phyloP scores from a whole-genome alignment of 2,888 invertebrate species.

The Bhutanitis thaidina region DNA sequence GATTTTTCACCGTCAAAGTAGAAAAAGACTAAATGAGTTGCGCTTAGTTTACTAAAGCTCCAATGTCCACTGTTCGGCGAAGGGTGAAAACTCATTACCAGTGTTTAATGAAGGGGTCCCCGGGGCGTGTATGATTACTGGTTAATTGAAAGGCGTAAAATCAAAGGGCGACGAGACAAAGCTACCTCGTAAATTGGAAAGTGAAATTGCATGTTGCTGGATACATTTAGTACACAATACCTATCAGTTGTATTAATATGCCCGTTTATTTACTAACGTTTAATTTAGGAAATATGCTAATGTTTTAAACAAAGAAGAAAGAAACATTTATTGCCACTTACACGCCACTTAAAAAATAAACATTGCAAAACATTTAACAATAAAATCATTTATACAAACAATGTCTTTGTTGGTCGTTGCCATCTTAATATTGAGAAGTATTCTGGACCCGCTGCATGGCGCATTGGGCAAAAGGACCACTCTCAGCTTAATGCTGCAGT shows the following conservation, averaged over 20 bases:
- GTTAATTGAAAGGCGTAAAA: slow-evolving; percentile 76
- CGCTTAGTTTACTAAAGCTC: slow-evolving; percentile 52
- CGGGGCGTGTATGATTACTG: slow-evolving; percentile 75
- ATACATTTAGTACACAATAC: slow-evolving; percentile 15
- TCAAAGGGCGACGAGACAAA: slow-evolving; percentile 63
- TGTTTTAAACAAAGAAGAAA: too few species aligned
- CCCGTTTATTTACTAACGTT: neutral
- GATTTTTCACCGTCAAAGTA: slow-evolving; percentile 34
- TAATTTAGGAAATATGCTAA: too few species aligned
- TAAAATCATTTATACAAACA: too few species aligned
- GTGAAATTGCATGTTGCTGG: slow-evolving; percentile 30
- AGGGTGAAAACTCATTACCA: slow-evolving; percentile 78
- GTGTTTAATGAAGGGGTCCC: slow-evolving; percentile 74
- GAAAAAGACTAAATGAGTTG: slow-evolving; percentile 58
- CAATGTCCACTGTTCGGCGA: slow-evolving; percentile 70
- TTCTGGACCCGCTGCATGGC: too few species aligned
- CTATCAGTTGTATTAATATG: slow-evolving; percentile 11
- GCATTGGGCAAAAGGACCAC: too few species aligned
- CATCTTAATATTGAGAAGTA: too few species aligned
- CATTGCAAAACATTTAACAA: too few species aligned
- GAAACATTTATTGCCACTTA: too few species aligned
- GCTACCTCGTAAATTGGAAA: slow-evolving; percentile 52
- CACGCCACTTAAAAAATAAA: too few species aligned
- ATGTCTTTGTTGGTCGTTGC: too few species aligned
- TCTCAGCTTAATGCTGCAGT: too few species aligned